Evolutionary conservation across 2,888 invertebrate species (phyloP).

Genomic region (Lycia hirtaria): DNA sequence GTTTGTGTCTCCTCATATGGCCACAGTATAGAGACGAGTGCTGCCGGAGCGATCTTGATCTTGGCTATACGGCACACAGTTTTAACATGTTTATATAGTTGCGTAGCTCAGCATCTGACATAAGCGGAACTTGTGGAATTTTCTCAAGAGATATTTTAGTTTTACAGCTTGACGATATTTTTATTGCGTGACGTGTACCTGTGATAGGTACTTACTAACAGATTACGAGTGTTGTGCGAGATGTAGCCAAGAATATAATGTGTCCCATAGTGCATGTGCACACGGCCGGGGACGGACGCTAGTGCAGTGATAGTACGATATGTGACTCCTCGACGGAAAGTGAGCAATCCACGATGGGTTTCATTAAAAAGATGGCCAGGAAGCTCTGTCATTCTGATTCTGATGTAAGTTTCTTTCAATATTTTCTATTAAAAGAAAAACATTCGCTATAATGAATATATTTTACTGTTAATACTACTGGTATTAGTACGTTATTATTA

Average conservation of each 20-base stretch:
- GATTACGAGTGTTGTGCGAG: conserved; percentile 56
- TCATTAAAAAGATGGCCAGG: conserved; percentile 41
- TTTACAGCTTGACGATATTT: conserved; percentile 45
- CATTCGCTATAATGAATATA: not conserved
- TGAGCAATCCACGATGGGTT: conserved; percentile 40
- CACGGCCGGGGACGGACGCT: not conserved
- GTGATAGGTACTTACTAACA: conserved; percentile 28
- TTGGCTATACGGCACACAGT: conserved; percentile 15
- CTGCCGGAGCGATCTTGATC: conserved; percentile 4
- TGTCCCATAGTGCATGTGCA: conserved; percentile 32
- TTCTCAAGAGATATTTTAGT: conserved; percentile 60
- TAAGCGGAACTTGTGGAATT: conserved; percentile 61
- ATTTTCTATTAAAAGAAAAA: not conserved
- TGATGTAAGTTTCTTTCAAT: conserved; percentile 45
- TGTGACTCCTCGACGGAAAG: not conserved
- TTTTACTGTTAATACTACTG: too few species aligned
- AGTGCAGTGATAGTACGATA: not conserved
- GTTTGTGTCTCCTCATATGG: not conserved
- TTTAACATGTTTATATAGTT: conserved; percentile 36
- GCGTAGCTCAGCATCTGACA: conserved; percentile 33
- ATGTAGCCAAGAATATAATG: conserved; percentile 49
- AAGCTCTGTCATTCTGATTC: conserved; percentile 38
- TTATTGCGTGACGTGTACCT: conserved; percentile 49
- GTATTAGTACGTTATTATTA: too few species aligned
- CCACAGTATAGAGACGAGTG: not conserved